Evolutionary conservation across 2,888 invertebrate genomes (phyloP).

Genomic region (Pollenia angustigena): DNA sequence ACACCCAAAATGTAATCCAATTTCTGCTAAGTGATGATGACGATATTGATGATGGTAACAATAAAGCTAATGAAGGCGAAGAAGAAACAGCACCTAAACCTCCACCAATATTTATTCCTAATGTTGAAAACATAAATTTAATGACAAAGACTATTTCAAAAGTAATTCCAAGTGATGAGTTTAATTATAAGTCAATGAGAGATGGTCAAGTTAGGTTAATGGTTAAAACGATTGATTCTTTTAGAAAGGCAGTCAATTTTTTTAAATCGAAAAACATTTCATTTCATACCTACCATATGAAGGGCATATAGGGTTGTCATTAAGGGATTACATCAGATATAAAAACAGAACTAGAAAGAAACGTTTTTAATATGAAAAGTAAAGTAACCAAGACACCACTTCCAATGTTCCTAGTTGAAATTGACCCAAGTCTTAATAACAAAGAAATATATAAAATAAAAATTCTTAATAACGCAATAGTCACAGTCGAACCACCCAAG

Average conservation of each 20-base stretch:
- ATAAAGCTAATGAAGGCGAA: no score
- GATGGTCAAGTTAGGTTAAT: no score
- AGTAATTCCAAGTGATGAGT: slow-evolving; percentile 7
- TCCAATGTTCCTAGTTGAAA: neutral
- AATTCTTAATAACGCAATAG: neutral
- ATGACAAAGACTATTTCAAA: slow-evolving; percentile 8
- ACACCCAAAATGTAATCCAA: no score
- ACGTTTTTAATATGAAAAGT: slow-evolving; percentile 18
- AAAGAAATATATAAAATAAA: slow-evolving; percentile 21
- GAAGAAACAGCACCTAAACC: no score
- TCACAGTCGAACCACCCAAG: neutral
- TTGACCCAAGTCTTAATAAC: neutral
- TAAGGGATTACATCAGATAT: slow-evolving; percentile 53
- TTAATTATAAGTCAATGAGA: slow-evolving; percentile 30
- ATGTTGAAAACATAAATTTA: no score
- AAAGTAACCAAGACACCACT: neutral
- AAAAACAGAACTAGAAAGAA: slow-evolving; percentile 44
- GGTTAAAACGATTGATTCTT: no score
- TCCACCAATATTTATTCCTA: no score
- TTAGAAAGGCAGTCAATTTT: neutral
- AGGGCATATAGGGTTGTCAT: slow-evolving; percentile 54
- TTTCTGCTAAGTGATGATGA: no score
- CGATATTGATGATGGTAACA: no score
- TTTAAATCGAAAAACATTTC: slow-evolving; percentile 28
- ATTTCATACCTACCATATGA: slow-evolving; percentile 52